A percentile compares a stretch with the other conserved stretches of the same genome.
Conservation (phyloP, 2,888 invertebrate species). For the Alentia gelatinosa region DNA sequence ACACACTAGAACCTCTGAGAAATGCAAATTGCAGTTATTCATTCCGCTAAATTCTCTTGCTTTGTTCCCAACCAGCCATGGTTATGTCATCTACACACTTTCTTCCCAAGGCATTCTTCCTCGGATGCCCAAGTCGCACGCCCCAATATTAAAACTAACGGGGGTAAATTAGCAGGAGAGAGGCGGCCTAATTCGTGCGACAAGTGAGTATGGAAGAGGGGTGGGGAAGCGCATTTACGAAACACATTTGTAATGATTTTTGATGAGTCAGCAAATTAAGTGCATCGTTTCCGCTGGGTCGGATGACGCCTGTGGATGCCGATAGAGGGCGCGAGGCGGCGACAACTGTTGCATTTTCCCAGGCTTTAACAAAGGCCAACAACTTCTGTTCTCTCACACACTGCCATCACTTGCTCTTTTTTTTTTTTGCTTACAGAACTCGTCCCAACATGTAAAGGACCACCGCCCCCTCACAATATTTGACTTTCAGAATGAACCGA, state of each 20-base stretch:
- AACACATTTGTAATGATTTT: conserved; percentile 40
- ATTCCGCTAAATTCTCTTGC: background rate
- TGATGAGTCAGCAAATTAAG: conserved; percentile 40
- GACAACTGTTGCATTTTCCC: conserved; percentile 33
- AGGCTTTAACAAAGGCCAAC: background rate
- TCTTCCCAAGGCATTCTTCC: background rate
- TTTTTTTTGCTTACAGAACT: no score
- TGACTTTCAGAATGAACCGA: no score
- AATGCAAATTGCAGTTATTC: background rate
- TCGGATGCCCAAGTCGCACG: background rate
- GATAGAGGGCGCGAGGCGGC: background rate
- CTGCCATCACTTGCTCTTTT: no score
- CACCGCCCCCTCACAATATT: no score
- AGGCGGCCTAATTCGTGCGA: background rate
- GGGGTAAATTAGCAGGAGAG: background rate
- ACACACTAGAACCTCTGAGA: background rate
- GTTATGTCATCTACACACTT: background rate
- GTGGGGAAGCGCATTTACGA: background rate
- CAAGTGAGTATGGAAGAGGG: background rate
- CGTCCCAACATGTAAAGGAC: no score
- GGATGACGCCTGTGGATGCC: background rate
- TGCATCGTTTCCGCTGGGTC: background rate
- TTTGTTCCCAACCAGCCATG: background rate
- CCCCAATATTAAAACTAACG: background rate
- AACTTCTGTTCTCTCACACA: background rate